Percentiles rank a stretch among this genome's conserved stretches.
These are phyloP conservation scores for Petrocephalus sullivani DNA, from an alignment of 2,797 vertebrate genomes.

Conservation along the genomic window DNA sequence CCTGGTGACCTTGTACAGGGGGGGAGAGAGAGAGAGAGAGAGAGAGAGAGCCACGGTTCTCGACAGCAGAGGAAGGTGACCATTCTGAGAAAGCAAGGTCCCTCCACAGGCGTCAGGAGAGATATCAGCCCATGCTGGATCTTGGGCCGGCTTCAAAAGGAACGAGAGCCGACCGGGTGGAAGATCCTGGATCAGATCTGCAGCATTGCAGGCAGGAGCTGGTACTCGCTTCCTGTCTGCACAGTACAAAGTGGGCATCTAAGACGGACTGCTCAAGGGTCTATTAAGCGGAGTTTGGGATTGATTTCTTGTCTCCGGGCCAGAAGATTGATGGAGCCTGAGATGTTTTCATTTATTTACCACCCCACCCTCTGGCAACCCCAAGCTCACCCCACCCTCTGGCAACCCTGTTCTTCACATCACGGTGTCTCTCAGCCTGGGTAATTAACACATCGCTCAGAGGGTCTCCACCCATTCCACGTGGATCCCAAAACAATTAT, in stretches of 20 bases:
- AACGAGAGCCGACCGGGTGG: background rate
- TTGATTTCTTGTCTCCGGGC: conserved; percentile 65
- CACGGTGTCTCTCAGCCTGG: conserved; percentile 34
- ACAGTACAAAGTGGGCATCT: background rate
- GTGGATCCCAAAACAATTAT: conserved; percentile 58
- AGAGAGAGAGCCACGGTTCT: background rate
- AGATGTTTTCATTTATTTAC: conserved; percentile 2
- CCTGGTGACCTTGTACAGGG: background rate
- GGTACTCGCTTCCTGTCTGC: background rate
- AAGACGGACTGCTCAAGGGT: conserved; percentile 48
- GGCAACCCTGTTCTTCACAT: background rate
- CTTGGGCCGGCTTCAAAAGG: background rate
- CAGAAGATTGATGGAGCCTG: conserved; percentile 52
- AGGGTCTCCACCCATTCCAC: conserved; percentile 63
- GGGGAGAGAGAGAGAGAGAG: background rate
- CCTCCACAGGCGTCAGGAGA: background rate
- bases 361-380: background rate
- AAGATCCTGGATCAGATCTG: background rate
- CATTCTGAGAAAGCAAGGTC: background rate
- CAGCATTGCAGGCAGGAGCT: background rate
- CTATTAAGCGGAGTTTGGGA: conserved; percentile 64
- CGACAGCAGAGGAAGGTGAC: background rate
- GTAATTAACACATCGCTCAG: conserved; percentile 61
- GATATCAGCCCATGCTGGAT: background rate
- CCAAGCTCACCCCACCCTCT: background rate